These are phyloP conservation scores for Stenoptilia bipunctidactyla DNA, from an alignment of 2,888 invertebrate genomes.

Conservation along the genomic window DNA sequence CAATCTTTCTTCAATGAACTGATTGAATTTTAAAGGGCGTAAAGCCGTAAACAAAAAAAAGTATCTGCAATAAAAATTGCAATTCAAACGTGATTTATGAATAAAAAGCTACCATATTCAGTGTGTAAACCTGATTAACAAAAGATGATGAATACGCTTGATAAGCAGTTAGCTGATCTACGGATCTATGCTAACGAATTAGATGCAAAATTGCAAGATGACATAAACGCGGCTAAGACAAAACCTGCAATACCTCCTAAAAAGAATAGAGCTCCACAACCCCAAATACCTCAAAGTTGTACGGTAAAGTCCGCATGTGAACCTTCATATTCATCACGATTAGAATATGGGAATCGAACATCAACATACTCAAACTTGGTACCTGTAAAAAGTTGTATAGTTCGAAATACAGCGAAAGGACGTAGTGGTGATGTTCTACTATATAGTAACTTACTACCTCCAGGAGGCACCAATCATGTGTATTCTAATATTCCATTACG, in stretches of 20 bases:
- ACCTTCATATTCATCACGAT: slow-evolving; percentile 82
- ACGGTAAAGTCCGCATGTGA: slow-evolving; percentile 79
- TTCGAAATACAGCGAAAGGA: slow-evolving; percentile 46
- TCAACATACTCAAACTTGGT: slow-evolving; percentile 63
- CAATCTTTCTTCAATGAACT: slow-evolving; percentile 3
- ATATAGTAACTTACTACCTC: slow-evolving; percentile 60
- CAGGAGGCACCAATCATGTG: slow-evolving; percentile 62
- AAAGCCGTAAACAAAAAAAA: slow-evolving; percentile 1
- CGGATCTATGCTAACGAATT: slow-evolving; percentile 62
- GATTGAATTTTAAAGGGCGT: neutral
- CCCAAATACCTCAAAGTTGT: slow-evolving; percentile 83
- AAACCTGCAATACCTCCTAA: slow-evolving; percentile 63
- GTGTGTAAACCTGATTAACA: slow-evolving; percentile 9
- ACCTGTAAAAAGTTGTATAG: slow-evolving; percentile 65
- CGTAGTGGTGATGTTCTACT: slow-evolving; percentile 57
- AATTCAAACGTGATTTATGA: slow-evolving; percentile 4
- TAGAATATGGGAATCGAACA: slow-evolving; percentile 65
- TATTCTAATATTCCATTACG: slow-evolving; percentile 61
- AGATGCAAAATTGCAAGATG: slow-evolving; percentile 61
- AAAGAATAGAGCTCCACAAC: slow-evolving; percentile 55
- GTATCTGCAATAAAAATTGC: neutral
- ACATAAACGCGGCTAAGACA: slow-evolving; percentile 55
- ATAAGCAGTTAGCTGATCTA: slow-evolving; percentile 57
- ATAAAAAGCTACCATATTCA: slow-evolving; percentile 2
- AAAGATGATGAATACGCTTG: slow-evolving; percentile 52